Evolutionary conservation across 2,113 vertebrate species (phyloP).

Genomic region (Oncorhynchus mykiss): DNA sequence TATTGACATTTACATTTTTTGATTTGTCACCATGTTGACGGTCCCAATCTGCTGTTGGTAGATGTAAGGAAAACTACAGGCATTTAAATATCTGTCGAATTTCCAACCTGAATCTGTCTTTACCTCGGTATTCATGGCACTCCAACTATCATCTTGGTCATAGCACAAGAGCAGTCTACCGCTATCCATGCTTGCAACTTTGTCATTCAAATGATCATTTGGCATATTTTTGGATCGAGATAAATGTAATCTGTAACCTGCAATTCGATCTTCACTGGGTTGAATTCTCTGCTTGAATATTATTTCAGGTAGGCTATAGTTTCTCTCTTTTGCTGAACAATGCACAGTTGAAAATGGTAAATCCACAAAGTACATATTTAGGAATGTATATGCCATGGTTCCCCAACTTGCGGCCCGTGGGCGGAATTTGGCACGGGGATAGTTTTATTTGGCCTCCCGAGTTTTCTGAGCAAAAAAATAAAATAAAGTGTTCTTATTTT

Average conservation of each 20-base stretch:
- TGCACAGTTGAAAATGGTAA: slow-evolving; percentile 1
- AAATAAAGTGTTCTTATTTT: too few species aligned
- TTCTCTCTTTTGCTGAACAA: slow-evolving; percentile 4
- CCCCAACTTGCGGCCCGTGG: not conserved
- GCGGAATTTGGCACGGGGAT: not conserved
- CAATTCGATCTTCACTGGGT: slow-evolving; percentile 24
- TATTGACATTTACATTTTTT: too few species aligned
- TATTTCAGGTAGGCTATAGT: slow-evolving; percentile 58
- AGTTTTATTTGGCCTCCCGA: too few species aligned
- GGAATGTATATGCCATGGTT: slow-evolving; percentile 52
- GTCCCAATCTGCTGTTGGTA: too few species aligned
- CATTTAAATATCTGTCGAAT: too few species aligned
- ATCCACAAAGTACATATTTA: slow-evolving; percentile 48
- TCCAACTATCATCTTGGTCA: not conserved
- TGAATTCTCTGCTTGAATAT: slow-evolving; percentile 43
- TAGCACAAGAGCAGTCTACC: not conserved
- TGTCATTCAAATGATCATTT: slow-evolving; percentile 26
- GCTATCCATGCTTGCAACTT: not conserved
- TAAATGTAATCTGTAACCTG: slow-evolving; percentile 5
- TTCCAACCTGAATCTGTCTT: too few species aligned
- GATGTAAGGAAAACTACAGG: too few species aligned
- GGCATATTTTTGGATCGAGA: not conserved
- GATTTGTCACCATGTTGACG: too few species aligned
- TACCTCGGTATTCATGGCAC: too few species aligned
- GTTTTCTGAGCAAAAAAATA: too few species aligned